These are phyloP conservation scores for Pavo muticus DNA, from an alignment of 2,113 vertebrate species.

Conservation along the genomic window DNA sequence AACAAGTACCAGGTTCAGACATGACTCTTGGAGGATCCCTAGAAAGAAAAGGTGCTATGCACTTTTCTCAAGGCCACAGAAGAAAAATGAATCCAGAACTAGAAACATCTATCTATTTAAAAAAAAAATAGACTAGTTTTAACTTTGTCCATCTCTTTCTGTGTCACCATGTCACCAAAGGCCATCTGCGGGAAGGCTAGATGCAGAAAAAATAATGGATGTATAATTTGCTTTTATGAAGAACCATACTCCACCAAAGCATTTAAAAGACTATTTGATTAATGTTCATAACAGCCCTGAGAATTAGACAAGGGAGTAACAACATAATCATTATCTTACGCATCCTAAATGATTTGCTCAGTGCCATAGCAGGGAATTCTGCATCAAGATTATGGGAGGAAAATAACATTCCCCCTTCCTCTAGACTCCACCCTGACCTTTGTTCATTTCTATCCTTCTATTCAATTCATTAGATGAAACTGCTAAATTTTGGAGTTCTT, in stretches of 20 bases:
- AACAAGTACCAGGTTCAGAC: neutral
- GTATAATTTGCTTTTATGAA: neutral
- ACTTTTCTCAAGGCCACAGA: neutral
- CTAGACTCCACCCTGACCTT: neutral
- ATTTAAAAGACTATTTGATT: neutral
- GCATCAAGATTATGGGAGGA: rapidly evolving
- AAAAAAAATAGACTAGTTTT: neutral
- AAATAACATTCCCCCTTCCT: neutral
- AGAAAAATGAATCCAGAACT: neutral
- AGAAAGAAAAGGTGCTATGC: neutral
- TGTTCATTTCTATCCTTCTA: neutral
- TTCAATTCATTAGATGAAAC: neutral
- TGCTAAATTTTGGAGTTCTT: neutral
- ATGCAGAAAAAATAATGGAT: neutral
- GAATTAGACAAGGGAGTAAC: neutral
- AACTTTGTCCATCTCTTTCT: rapidly evolving
- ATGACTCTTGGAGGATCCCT: neutral
- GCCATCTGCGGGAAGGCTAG: neutral
- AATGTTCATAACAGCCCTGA: neutral
- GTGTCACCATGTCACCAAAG: neutral
- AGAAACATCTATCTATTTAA: neutral
- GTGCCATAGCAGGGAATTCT: neutral
- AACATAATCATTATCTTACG: neutral
- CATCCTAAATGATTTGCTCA: neutral
- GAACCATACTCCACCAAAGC: neutral